phyloP scores from a whole-genome alignment of 2,888 invertebrate species.

The Watsonalla binaria region DNA sequence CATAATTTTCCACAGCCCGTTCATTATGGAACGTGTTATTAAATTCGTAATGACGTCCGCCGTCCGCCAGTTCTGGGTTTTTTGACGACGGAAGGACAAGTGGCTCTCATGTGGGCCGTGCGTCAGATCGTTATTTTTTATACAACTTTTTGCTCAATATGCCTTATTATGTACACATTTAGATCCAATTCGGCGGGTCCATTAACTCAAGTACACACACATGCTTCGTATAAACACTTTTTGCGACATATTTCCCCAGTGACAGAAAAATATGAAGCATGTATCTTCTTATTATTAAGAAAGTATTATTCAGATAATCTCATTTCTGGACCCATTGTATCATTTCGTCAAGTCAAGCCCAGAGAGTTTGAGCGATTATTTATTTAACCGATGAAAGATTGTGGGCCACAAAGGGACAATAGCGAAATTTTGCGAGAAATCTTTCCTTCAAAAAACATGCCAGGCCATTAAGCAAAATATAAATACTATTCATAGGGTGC shows the following conservation, averaged over 20 bases:
- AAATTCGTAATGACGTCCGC: background rate
- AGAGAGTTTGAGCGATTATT: background rate
- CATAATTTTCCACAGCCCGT: background rate
- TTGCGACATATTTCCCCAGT: background rate
- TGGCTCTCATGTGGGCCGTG: conserved; percentile 17
- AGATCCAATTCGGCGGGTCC: background rate
- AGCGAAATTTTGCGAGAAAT: background rate
- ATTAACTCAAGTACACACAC: background rate
- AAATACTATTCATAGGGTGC: background rate
- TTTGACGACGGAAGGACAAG: conserved; percentile 14
- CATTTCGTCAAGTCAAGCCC: too few relatives aligned
- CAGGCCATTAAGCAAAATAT: background rate
- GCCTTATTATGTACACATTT: background rate
- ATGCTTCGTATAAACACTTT: background rate
- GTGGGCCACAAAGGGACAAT: background rate
- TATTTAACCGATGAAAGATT: conserved; percentile 1
- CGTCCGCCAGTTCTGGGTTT: conserved; percentile 2
- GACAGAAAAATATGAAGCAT: background rate
- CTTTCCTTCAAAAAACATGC: background rate
- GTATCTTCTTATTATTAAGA: too few relatives aligned
- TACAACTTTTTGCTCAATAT: background rate
- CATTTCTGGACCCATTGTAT: too few relatives aligned
- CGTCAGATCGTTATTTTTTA: conserved; percentile 24
- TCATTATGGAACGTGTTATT: background rate
- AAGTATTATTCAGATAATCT: too few relatives aligned